Evolutionary conservation across 2,113 vertebrate genomes (phyloP), one percentile per base, ranked within the genome.

Genomic region (Prietella phreatophila): DNA sequence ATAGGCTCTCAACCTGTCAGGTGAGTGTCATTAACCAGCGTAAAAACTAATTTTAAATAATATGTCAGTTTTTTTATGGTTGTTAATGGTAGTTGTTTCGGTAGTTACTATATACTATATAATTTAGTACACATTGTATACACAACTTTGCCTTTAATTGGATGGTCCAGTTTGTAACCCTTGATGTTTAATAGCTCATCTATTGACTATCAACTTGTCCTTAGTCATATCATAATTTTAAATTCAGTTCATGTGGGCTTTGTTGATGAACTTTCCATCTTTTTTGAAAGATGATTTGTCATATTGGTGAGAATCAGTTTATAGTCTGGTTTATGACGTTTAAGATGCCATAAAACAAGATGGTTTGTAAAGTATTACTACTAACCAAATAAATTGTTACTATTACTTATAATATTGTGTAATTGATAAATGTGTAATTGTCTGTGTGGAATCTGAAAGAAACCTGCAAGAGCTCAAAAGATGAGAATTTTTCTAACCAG

Each of bases 371-470:
- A 73, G 69, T 71, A 71, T 10, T 50, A 30, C 65, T 42, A 73
- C 71, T 42, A 13, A 14, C 20, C 22, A 50, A 47, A 47, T 27
- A 25, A 50, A 50, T 50, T 17, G 4, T 53, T 53, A 13, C 13
- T 78, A 17, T 78, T 50, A 2, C 22, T 15, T 53, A 50, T 30
- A 8, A 27, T 22, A 50, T 47, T 76, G 19, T 27, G 0, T 1
- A 79, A 27, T 56, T 75, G 25, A 61, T 71, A 42, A 42, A n/a
- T n/a, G n/a, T n/a, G n/a, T n/a, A n/a, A n/a, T n/a, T 69, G 33
- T 22, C 56, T 61, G 56, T 76, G 83, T 85, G 39, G 60, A 82
- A 20, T 8, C 56, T 80, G 73, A 15, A 82, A 55, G 75, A 90
- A 86, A 80, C 50, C 56, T 60, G 14, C 55, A 63, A 36, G 6